These are phyloP conservation scores for Caretta caretta DNA, from an alignment of 2,113 vertebrate genomes.

Conservation along the genomic window DNA sequence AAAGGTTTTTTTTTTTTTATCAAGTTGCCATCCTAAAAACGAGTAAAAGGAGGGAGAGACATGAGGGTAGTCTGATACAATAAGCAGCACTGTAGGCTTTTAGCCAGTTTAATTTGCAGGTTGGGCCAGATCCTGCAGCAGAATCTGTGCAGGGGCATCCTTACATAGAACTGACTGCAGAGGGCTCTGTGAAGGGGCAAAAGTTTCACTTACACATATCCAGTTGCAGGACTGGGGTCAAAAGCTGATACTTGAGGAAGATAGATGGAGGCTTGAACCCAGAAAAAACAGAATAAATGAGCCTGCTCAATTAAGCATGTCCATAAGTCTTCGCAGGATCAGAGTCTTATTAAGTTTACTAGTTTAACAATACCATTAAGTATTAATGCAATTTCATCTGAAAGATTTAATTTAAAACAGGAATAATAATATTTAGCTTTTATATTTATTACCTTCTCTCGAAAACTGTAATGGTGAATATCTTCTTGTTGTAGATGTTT, in stretches of 20 bases:
- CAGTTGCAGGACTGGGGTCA: background rate
- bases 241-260: background rate
- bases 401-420: background rate
- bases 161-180: background rate
- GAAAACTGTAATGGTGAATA: background rate
- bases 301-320: background rate
- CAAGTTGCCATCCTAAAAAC: background rate
- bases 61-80: background rate
- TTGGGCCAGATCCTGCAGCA: background rate
- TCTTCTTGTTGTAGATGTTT: background rate
- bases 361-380: background rate
- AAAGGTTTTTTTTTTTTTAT: background rate
- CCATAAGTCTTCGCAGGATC: background rate
- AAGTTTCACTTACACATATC: background rate
- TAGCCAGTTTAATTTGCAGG: background rate
- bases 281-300: background rate
- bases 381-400: background rate
- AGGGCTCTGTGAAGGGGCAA: accelerated
- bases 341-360: background rate
- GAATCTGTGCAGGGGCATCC: background rate
- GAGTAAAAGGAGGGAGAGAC: background rate
- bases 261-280: background rate
- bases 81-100: background rate
- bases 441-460: background rate
- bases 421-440: background rate